phyloP scores from a whole-genome alignment of 2,888 invertebrate genomes.

The Cerceris ruficornis region DNA sequence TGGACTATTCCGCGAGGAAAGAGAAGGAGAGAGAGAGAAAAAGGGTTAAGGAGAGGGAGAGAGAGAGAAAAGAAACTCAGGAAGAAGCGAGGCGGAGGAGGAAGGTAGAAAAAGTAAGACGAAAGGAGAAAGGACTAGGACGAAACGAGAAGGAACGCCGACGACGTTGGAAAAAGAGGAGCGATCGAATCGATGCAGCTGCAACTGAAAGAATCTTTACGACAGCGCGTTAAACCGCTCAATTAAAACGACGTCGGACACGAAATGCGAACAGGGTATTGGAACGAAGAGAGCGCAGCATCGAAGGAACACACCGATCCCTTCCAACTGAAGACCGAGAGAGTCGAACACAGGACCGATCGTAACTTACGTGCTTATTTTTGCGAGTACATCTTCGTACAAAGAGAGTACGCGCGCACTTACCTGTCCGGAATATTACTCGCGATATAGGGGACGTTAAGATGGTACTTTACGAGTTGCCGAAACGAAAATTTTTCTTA shows the following conservation, averaged over 20 bases:
- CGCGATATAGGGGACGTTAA: constrained; percentile 61
- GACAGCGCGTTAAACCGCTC: constrained; percentile 65
- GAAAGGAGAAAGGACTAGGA: too few species aligned
- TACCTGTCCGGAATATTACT: constrained; percentile 56
- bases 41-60: neutral
- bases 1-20: constrained; percentile 37
- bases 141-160: too few species aligned
- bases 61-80: neutral
- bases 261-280: constrained; percentile 24
- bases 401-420: constrained; percentile 36
- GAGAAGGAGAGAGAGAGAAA: neutral
- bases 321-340: neutral
- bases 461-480: constrained; percentile 59
- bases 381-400: constrained; percentile 50
- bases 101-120: neutral
- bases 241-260: constrained; percentile 59
- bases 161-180: constrained; percentile 6
- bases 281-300: constrained; percentile 19
- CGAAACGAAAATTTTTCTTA: constrained; percentile 57
- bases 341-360: constrained; percentile 29
- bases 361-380: constrained; percentile 64
- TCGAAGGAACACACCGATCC: too few species aligned
- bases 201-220: constrained; percentile 61
- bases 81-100: neutral
- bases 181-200: constrained; percentile 53